Evolutionary conservation across 1,140 invertebrate genomes (phyloP), one percentile per base, ranked within the genome.

Genomic region (Lerema accius): DNA sequence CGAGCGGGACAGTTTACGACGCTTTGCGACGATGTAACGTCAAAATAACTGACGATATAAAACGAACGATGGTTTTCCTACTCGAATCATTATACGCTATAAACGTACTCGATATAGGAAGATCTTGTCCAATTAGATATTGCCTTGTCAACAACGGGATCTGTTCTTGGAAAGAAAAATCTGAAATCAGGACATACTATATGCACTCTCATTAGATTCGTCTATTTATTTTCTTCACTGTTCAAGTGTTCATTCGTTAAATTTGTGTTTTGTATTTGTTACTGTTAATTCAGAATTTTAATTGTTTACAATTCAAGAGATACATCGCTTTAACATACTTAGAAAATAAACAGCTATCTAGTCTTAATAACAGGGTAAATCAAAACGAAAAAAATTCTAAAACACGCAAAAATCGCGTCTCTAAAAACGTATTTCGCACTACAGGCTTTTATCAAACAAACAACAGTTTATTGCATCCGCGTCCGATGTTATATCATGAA

Each of bases 21-120:
- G 26, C 19, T 26, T 16, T 17, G 13, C 14, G 28, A 43, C 42
- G 15, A 46, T 46, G 42, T 59, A 46, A 59, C 23, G 28, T 59
- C 26, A 19, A 46, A 59, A 59, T 43, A 28, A 43, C 40, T 43
- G 23, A 23, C 46, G 55, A 59, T 59, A 59, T 59, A 59, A 59
- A 59, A 59, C 53, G 53, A 35, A 58, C 23, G 42, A 56, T 56
- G 53, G 53, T 42, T 46, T 46, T 35, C 42, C 53, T 45, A 46
- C 40, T 45, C 43, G 14, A 46, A 7, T 45, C 53, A 58, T 58
- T 58, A 58, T 43, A 11, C 15, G 14, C 40, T 35, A 56, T 56
- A 56, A 56, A 45, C 14, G 26, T 43, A 32, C 2, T 19, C 3
- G 2, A 39, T 14, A 32, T 26, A 3, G 14, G 42, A 17, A 56